Percentiles rank a stretch among this genome's conserved stretches.
Conservation (phyloP, 2,888 invertebrate species). For the Thalpophila matura region DNA sequence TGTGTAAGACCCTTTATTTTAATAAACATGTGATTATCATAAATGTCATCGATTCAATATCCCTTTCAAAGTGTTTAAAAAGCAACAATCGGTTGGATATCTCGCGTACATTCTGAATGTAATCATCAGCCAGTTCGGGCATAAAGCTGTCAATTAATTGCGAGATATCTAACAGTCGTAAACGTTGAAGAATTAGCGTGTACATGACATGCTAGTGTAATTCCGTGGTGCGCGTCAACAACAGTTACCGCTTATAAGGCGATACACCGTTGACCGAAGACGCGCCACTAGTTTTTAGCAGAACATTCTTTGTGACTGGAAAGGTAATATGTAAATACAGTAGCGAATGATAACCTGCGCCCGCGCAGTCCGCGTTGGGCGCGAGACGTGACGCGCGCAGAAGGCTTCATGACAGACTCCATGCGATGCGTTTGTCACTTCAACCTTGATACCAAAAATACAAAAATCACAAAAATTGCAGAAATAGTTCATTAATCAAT, state of each 20-base stretch:
- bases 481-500: no score
- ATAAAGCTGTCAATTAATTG: neutral
- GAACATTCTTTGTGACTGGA: conserved; percentile 27
- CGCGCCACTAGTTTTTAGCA: conserved; percentile 31
- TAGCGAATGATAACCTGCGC: conserved; percentile 6
- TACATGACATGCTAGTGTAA: neutral
- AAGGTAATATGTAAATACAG: conserved; percentile 51
- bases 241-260: conserved; percentile 38
- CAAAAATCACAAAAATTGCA: no score
- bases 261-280: conserved; percentile 26
- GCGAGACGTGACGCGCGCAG: neutral
- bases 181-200: neutral
- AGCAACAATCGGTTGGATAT: neutral
- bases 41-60: conserved; percentile 2
- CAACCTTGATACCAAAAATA: no score
- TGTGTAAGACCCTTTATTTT: neutral
- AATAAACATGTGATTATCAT: conserved; percentile 1
- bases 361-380: neutral
- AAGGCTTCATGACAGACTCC: neutral
- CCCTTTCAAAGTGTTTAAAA: no score
- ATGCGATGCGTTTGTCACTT: neutral
- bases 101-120: no score
- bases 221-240: neutral
- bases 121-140: no score
- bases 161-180: neutral